These are phyloP conservation scores for Volucella inflata DNA, from an alignment of 2,888 invertebrate species.

Conservation along the genomic window DNA sequence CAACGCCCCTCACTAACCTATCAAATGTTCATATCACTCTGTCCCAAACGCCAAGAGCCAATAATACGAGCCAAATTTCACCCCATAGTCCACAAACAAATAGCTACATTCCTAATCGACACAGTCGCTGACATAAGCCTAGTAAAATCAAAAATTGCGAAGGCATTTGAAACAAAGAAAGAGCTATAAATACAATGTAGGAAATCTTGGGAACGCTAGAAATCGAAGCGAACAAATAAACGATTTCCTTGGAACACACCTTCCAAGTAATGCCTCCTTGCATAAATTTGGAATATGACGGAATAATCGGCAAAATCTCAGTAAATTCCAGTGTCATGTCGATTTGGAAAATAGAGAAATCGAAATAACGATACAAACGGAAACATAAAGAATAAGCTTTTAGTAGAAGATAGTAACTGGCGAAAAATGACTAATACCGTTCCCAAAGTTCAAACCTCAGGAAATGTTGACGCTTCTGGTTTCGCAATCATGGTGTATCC, in stretches of 20 bases:
- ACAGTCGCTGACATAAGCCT: constrained; percentile 25
- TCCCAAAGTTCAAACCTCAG: not conserved
- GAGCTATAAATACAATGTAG: no score
- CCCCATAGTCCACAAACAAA: no score
- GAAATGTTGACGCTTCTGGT: not conserved
- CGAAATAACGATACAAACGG: not conserved
- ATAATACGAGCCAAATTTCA: constrained; percentile 8
- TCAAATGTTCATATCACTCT: constrained; percentile 4
- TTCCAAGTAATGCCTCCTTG: no score
- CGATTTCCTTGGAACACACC: no score
- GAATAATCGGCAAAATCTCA: no score
- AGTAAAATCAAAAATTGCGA: no score
- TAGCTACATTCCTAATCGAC: not conserved
- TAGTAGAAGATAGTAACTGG: not conserved
- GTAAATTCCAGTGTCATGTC: not conserved
- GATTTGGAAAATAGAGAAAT: not conserved
- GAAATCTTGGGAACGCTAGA: no score
- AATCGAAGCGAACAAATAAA: no score
- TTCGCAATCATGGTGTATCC: no score
- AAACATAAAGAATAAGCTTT: not conserved
- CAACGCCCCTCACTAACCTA: not conserved
- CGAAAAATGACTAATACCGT: not conserved
- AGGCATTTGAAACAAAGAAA: no score
- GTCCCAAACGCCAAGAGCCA: constrained; percentile 13
- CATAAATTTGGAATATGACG: no score